Percentiles rank a stretch among this genome's conserved stretches.
These are phyloP conservation scores for Paragorgia papillata DNA, from an alignment of 92 coral and sea anemone genomes.

Conservation along the genomic window DNA sequence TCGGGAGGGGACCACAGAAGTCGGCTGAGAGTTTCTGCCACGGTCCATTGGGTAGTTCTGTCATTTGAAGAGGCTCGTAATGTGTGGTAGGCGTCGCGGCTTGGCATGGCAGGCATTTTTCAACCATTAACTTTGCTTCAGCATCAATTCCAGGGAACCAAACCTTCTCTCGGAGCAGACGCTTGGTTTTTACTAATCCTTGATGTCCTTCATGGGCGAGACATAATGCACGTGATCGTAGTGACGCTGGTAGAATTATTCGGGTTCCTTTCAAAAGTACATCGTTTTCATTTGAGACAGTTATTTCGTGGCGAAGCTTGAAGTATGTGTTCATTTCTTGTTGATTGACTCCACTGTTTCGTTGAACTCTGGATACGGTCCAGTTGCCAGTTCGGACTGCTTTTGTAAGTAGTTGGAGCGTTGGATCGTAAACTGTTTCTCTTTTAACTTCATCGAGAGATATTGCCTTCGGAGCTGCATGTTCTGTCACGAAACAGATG, in stretches of 20 bases:
- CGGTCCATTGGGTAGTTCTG: slow-evolving; percentile 4
- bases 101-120: slow-evolving; percentile 39
- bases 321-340: not conserved
- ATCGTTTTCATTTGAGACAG: slow-evolving; percentile 11
- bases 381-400: slow-evolving; percentile 10
- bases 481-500: slow-evolving; percentile 21
- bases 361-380: not conserved
- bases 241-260: slow-evolving; percentile 26
- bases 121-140: slow-evolving; percentile 24
- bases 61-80: slow-evolving; percentile 30
- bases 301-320: slow-evolving; percentile 27
- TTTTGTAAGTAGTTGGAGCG: not conserved
- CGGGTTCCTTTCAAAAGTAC: slow-evolving; percentile 26
- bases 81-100: slow-evolving; percentile 17
- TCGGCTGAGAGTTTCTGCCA: slow-evolving; percentile 28
- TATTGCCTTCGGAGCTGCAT: slow-evolving; percentile 47
- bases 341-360: slow-evolving; percentile 8
- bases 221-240: slow-evolving; percentile 26
- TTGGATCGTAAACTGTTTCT: not conserved
- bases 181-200: slow-evolving; percentile 54
- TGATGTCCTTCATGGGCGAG: slow-evolving; percentile 62
- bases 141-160: slow-evolving; percentile 54
- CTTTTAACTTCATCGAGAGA: slow-evolving; percentile 22
- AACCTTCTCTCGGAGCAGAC: slow-evolving; percentile 38
- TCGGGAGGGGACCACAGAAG: slow-evolving; percentile 46